Evolutionary conservation across 1,140 invertebrate genomes (phyloP).

Genomic region (Centruroides vittatus): DNA sequence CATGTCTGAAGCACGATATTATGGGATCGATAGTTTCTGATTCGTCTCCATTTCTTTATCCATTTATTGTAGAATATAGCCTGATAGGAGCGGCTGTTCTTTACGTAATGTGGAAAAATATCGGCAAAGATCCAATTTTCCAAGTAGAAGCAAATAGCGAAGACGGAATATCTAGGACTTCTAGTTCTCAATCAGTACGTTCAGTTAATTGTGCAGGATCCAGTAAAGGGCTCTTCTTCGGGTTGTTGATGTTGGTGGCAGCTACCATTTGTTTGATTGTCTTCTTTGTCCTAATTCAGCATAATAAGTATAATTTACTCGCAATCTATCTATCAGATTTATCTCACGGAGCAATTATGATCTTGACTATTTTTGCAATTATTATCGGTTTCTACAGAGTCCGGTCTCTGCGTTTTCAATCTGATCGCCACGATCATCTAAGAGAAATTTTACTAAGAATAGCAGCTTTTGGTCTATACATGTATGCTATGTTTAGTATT

Average conservation of each 20-base stretch:
- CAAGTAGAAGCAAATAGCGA: background rate
- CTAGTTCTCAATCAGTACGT: constrained; percentile 6
- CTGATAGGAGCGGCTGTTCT: constrained; percentile 82
- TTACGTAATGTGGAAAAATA: constrained; percentile 95
- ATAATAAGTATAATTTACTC: constrained; percentile 29
- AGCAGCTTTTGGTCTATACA: constrained; percentile 78
- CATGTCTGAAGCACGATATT: constrained; percentile 20
- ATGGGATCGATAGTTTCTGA: constrained; percentile 54
- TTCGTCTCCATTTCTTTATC: constrained; percentile 82
- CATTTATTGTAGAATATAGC: constrained; percentile 94
- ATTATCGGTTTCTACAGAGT: constrained; percentile 77
- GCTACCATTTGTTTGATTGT: constrained; percentile 82
- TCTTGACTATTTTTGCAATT: constrained; percentile 71
- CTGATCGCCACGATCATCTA: constrained; percentile 30
- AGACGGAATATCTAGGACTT: constrained; percentile 7
- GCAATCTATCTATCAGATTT: constrained; percentile 81
- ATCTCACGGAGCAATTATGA: constrained; percentile 74
- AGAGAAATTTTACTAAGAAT: constrained; percentile 81
- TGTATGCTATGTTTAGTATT: constrained; percentile 82
- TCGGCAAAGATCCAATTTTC: constrained; percentile 29
- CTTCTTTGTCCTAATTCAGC: constrained; percentile 79
- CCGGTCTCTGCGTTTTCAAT: constrained; percentile 52
- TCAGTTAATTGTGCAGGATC: constrained; percentile 56
- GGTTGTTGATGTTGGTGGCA: constrained; percentile 72
- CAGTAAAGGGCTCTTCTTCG: constrained; percentile 77